Conservation (phyloP, 2,888 invertebrate genomes). For the Pharmacophagus antenor region DNA sequence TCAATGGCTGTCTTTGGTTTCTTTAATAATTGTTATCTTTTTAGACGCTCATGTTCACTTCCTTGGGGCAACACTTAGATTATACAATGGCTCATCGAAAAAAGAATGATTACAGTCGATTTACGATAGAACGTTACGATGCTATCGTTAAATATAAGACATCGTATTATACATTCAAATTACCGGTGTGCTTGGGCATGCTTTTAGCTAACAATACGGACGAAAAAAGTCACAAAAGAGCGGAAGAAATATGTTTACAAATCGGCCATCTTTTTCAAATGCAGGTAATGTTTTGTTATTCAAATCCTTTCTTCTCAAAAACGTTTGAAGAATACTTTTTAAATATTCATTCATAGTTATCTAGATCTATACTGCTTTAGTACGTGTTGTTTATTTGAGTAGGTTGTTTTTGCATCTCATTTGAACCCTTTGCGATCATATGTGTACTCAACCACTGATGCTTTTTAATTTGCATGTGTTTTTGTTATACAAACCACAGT, state of each 20-base stretch:
- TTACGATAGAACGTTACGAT: constrained; percentile 90
- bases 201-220: constrained; percentile 87
- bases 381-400: background rate
- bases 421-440: no score
- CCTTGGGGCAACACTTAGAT: constrained; percentile 91
- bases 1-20: background rate
- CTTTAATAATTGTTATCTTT: constrained; percentile 33
- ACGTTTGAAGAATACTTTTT: no score
- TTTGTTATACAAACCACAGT: no score
- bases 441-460: no score
- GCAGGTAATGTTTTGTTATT: constrained; percentile 79
- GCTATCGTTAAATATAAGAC: constrained; percentile 94
- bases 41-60: constrained; percentile 81
- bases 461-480: no score
- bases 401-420: no score
- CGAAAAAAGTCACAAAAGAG: constrained; percentile 84
- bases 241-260: constrained; percentile 89
- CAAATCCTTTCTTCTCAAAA: no score
- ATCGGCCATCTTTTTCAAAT: constrained; percentile 97
- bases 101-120: constrained; percentile 66
- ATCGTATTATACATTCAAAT: constrained; percentile 92
- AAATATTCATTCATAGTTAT: background rate
- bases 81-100: constrained; percentile 78
- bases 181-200: constrained; percentile 93
- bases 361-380: background rate